Base-by-base conservation (phyloP, 2,888 invertebrate genomes). In the Holacanthella duospinosa region DNA sequence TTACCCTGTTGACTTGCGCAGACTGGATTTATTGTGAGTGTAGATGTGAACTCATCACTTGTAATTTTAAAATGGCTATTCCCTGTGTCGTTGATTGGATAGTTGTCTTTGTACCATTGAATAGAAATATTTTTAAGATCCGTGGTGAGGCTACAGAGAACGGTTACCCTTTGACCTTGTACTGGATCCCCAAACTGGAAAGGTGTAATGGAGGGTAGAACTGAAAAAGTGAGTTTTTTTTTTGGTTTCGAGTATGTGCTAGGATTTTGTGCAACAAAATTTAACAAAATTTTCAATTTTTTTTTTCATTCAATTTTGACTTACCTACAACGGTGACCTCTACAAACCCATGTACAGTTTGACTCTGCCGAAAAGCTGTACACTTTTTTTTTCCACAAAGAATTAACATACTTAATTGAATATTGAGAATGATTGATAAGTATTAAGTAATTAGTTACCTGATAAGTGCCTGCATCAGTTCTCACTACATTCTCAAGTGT, bases 401-500 rank as follows among this genome's bases (percentile, higher is more conserved):
- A n/a, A n/a, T n/a, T n/a, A n/a, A n/a, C n/a, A n/a, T n/a, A n/a
- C n/a, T n/a, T n/a, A n/a, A n/a, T n/a, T n/a, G n/a, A n/a, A n/a
- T n/a, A n/a, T n/a, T n/a, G n/a, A n/a, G n/a, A n/a, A n/a, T n/a
- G n/a, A n/a, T n/a, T n/a, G n/a, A n/a, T n/a, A n/a, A n/a, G n/a
- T n/a, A n/a, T n/a, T n/a, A n/a, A n/a, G n/a, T n/a, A n/a, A n/a
- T n/a, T n/a, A n/a, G n/a, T 48, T 21, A 48, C 48, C 21, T 48
- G 48, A 48, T 56, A 60, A 3, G 59, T 59, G 19, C 59, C 60
- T 29, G 57, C 62, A 62, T 62, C 64, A 2, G 56, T 2, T 26
- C 77, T 75, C 69, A 78, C 78, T 43, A 80, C 78, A 60, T 77
- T 77, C 55, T 76, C 74, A 26, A 81, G 77, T 55, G 75, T 74